Conservation (phyloP, 2,888 invertebrate species). For the Pollenia angustigena region DNA sequence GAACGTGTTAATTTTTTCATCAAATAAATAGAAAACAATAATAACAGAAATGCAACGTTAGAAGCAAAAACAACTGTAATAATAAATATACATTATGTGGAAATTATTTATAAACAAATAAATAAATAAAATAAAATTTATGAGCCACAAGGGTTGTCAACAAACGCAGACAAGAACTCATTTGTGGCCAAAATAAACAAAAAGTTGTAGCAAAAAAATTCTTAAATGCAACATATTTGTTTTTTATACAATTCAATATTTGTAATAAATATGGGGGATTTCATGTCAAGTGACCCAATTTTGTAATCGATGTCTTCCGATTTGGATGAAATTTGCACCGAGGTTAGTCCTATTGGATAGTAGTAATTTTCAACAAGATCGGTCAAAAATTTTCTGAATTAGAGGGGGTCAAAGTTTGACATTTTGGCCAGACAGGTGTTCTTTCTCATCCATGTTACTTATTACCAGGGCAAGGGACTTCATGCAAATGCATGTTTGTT, state of each 20-base stretch:
- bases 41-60: constrained; percentile 38
- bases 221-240: background rate
- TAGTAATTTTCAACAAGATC: no score
- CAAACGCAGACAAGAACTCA: constrained; percentile 69
- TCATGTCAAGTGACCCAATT: no score
- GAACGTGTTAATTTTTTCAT: constrained; percentile 62
- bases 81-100: constrained; percentile 25
- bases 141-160: constrained; percentile 73
- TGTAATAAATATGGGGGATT: no score
- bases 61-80: background rate
- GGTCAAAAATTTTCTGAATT: no score
- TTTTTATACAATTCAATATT: background rate
- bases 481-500: no score
- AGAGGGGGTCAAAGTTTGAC: no score
- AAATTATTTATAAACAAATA: constrained; percentile 66
- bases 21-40: constrained; percentile 59
- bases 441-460: no score
- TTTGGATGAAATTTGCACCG: no score
- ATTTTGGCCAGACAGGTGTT: no score
- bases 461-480: no score
- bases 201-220: constrained; percentile 9
- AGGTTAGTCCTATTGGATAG: no score
- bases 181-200: constrained; percentile 66
- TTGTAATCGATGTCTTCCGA: no score
- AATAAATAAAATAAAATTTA: constrained; percentile 69